phyloP scores from a whole-genome alignment of 2,888 invertebrate genomes.

The Nasonia oneida region DNA sequence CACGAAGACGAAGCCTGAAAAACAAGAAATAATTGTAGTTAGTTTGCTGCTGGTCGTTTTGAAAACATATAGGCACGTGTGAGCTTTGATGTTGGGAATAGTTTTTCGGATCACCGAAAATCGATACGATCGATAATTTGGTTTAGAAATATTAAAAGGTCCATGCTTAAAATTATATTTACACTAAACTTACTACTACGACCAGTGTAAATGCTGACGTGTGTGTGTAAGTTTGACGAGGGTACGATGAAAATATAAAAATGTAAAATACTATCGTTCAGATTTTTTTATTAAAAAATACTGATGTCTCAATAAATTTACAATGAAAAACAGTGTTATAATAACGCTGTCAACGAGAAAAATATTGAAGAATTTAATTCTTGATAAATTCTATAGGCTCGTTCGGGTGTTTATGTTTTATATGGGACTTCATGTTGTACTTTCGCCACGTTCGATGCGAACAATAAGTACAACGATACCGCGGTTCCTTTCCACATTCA shows the following conservation, averaged over 20 bases:
- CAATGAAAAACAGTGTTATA: neutral
- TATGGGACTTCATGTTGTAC: constrained; percentile 40
- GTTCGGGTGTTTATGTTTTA: constrained; percentile 29
- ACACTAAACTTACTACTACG: neutral
- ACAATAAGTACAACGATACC: constrained; percentile 70
- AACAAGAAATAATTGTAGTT: neutral
- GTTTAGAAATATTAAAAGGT: neutral
- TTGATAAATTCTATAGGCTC: constrained; percentile 6
- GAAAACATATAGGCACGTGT: neutral
- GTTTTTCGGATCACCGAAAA: neutral
- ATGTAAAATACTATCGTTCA: neutral
- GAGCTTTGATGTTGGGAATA: neutral
- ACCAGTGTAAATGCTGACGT: neutral
- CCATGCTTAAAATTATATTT: constrained; percentile 4
- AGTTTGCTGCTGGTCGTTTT: neutral
- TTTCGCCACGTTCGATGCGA: constrained; percentile 29
- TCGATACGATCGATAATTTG: neutral
- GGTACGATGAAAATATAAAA: too few species aligned
- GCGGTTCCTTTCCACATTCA: constrained; percentile 62
- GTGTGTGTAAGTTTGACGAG: too few species aligned
- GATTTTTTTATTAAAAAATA: neutral
- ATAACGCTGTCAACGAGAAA: neutral
- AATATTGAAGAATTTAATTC: neutral
- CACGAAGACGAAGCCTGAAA: neutral
- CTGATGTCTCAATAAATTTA: neutral